Conservation (phyloP, 2,113 vertebrate species). For the Oreochromis tanganicae region DNA sequence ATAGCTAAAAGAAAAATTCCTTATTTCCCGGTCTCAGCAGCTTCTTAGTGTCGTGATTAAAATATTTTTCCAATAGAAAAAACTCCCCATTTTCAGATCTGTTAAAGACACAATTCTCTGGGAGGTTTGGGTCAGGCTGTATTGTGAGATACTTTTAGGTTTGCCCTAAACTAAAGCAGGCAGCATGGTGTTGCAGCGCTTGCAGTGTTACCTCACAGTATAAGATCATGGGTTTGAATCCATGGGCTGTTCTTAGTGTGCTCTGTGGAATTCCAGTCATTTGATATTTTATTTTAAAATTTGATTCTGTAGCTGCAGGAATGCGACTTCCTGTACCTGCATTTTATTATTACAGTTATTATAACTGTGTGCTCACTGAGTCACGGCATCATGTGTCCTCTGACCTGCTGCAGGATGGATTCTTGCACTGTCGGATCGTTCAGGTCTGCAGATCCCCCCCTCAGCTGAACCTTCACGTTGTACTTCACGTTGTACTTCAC, state of each 20-base stretch:
- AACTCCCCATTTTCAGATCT: too few relatives aligned
- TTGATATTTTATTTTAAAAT: background rate
- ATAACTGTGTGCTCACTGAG: background rate
- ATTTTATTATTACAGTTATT: background rate
- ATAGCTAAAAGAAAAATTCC: accelerated
- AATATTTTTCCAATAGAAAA: too few relatives aligned
- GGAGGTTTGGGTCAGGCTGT: background rate
- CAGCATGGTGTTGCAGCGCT: background rate
- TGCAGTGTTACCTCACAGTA: background rate
- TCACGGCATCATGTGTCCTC: accelerated
- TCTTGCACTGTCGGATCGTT: background rate
- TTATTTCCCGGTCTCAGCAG: background rate
- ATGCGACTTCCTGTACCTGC: background rate
- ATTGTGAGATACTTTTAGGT: background rate
- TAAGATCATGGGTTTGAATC: background rate
- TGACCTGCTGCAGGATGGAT: conserved; percentile 18
- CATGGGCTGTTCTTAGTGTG: background rate
- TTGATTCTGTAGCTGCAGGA: background rate
- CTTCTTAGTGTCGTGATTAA: background rate
- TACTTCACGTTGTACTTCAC: background rate
- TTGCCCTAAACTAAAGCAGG: background rate
- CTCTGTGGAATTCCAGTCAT: background rate
- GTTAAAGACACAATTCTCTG: too few relatives aligned
- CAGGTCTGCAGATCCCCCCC: background rate
- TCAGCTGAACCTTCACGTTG: background rate